Conservation (phyloP, 2,888 invertebrate species). For the Nomada fucata region DNA sequence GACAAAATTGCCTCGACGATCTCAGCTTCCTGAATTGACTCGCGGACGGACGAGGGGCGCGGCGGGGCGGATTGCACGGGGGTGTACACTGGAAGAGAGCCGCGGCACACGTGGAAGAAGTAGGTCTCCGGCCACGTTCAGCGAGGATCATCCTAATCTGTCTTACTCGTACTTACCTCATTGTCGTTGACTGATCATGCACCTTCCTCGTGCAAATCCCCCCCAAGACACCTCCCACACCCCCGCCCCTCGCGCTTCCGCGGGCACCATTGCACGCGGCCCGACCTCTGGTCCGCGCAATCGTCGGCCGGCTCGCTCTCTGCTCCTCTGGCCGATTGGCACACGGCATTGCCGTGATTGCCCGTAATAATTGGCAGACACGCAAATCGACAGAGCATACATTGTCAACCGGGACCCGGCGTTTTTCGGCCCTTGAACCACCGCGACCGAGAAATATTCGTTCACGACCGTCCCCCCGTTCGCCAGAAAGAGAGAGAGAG, state of each 20-base stretch:
- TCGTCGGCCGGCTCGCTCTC: conserved; percentile 28
- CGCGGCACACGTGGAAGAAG: conserved; percentile 52
- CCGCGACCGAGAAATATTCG: not conserved
- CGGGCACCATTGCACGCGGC: conserved; percentile 16
- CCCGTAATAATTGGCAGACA: conserved; percentile 46
- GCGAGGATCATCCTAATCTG: conserved; percentile 58
- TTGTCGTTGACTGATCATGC: conserved; percentile 66
- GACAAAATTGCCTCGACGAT: conserved; percentile 34
- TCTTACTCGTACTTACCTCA: conserved; percentile 59
- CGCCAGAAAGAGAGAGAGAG: no score
- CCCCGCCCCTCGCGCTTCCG: not conserved
- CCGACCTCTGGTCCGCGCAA: conserved; percentile 39
- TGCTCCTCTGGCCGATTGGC: conserved; percentile 39
- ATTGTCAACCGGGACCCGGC: conserved; percentile 9
- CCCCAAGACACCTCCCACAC: not conserved
- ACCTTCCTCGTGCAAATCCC: conserved; percentile 56
- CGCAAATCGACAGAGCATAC: conserved; percentile 33
- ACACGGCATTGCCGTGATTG: conserved; percentile 36
- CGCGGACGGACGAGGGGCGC: not conserved
- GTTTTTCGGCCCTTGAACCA: not conserved
- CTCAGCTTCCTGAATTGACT: conserved; percentile 48
- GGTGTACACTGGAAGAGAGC: not conserved
- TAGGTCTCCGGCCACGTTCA: conserved; percentile 47
- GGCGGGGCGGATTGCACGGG: not conserved
- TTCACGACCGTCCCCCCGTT: not conserved